Evolutionary conservation across 2,797 vertebrate genomes (phyloP), one percentile per base, ranked within the genome.

Genomic region (Pangasius mekongensis): DNA sequence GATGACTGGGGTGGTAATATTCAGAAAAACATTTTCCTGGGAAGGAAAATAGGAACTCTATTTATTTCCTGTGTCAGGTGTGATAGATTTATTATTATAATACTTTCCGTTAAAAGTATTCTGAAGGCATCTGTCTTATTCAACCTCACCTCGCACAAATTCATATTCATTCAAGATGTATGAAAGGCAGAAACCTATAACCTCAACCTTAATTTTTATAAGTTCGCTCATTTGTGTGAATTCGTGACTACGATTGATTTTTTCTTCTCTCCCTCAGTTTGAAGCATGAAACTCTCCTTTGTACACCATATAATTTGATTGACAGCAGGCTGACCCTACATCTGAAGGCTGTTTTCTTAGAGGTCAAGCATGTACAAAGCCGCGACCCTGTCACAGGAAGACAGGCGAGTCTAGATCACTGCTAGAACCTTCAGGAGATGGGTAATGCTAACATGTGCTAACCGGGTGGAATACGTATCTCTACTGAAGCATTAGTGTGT

Each of bases 301-400:
- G 73, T 74, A 52, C 27, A 43, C 24, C 69, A 27, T 54, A 33
- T 39, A 16, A 30, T n/a, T 43, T 86, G 84, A 83, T 20, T 64
- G 74, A 49, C 69, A 77, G 24, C 39, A 78, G 47, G 22, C 33
- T 89, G 74, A 87, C 81, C 39, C 64, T n/a, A 60, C 88, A 91
- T 71, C 88, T 90, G 88, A 83, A 89, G 30, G 33, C 36, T 89
- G 89, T 91, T 89, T 91, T 69, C 78, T 64, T 67, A 84, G 20
- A 74, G 87, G 87, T 83, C 62, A 89, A 78, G 89, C 82, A 82
- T 88, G 66, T 33, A 81, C 74, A 77, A 84, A 82, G 86, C 78
- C 69, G 22, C 52, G 85, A 89, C 89, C 74, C 60, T 88, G 66
- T 71, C 36, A 82, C 71, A 58, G 81, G 54, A 89, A 60, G 16